Conservation (phyloP, 1,140 invertebrate species). For the Microplitis demolitor region DNA sequence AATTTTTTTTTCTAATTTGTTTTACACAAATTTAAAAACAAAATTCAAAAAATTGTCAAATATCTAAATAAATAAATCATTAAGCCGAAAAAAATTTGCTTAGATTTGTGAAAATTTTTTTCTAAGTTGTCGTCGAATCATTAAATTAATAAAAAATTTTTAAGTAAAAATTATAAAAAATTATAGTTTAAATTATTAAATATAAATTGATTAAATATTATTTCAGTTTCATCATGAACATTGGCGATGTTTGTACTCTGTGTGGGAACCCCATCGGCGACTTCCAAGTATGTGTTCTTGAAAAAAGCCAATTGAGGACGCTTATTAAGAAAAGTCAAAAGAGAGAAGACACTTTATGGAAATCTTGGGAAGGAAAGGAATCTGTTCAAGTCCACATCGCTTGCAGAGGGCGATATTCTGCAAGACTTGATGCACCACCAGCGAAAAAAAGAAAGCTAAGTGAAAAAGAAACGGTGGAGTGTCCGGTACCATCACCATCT, state of each 20-base stretch:
- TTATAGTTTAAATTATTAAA: too few species aligned
- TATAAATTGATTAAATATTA: too few species aligned
- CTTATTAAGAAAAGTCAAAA: slow-evolving; percentile 14
- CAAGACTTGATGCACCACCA: slow-evolving; percentile 2
- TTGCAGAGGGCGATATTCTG: slow-evolving; percentile 1
- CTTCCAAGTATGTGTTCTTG: neutral
- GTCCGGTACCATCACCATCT: neutral
- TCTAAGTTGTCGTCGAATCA: too few species aligned
- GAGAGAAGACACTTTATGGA: slow-evolving; percentile 7
- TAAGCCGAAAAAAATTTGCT: too few species aligned
- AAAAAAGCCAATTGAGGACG: neutral
- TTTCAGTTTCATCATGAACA: slow-evolving; percentile 7
- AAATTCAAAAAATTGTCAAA: too few species aligned
- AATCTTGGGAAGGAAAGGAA: slow-evolving; percentile 3
- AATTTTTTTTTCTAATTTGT: too few species aligned
- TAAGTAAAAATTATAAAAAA: too few species aligned
- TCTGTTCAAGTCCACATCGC: neutral
- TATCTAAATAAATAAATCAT: too few species aligned
- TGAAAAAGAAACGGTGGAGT: slow-evolving; percentile 5
- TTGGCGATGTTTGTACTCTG: slow-evolving; percentile 1
- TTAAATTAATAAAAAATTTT: too few species aligned
- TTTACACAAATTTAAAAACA: too few species aligned
- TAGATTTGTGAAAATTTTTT: too few species aligned
- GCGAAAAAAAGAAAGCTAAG: neutral
- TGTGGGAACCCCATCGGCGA: neutral